Percentiles rank a stretch among this genome's conserved stretches.
These are phyloP conservation scores for Cyprinodon tularosa DNA, from an alignment of 2,113 vertebrate species.

Conservation along the genomic window DNA sequence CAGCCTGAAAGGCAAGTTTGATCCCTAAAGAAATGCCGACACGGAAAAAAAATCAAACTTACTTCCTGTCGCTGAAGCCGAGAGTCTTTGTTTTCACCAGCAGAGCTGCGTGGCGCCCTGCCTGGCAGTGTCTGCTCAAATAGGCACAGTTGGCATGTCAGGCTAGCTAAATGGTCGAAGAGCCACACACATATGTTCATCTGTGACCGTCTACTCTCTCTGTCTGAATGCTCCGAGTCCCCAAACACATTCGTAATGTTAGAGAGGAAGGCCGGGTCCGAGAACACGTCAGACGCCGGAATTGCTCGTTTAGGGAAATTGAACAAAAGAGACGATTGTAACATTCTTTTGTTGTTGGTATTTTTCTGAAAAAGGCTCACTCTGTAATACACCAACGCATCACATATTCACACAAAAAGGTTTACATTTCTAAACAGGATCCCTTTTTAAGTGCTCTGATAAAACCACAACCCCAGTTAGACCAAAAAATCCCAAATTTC, in stretches of 20 bases:
- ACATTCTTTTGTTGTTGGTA: slow-evolving; percentile 60
- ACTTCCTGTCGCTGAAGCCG: slow-evolving; percentile 33
- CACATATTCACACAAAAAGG: slow-evolving; percentile 58
- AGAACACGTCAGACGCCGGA: slow-evolving; percentile 64
- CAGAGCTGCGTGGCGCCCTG: slow-evolving; percentile 62
- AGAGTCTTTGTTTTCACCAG: slow-evolving; percentile 53
- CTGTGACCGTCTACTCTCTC: slow-evolving; percentile 56
- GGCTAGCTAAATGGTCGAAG: slow-evolving; percentile 79
- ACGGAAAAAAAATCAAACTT: slow-evolving; percentile 31
- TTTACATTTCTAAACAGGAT: slow-evolving; percentile 78
- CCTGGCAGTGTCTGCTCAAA: slow-evolving; percentile 77
- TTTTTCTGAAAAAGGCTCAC: slow-evolving; percentile 60
- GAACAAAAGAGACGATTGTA: slow-evolving; percentile 56
- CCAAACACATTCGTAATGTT: slow-evolving; percentile 55
- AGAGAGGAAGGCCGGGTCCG: slow-evolving; percentile 56
- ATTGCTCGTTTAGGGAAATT: slow-evolving; percentile 54
- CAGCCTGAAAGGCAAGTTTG: slow-evolving; percentile 51
- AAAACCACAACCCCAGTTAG: slow-evolving; percentile 71
- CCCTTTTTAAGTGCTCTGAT: slow-evolving; percentile 82
- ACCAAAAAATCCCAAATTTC: slow-evolving; percentile 52
- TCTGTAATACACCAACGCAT: slow-evolving; percentile 54
- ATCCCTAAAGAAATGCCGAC: slow-evolving; percentile 7
- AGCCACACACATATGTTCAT: slow-evolving; percentile 74
- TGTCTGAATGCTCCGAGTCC: slow-evolving; percentile 52
- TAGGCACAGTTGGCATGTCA: slow-evolving; percentile 85